A percentile compares a stretch with the other conserved stretches of the same genome.
Conservation (phyloP, 2,888 invertebrate genomes). For the Himalopsyche kuldschensis region DNA sequence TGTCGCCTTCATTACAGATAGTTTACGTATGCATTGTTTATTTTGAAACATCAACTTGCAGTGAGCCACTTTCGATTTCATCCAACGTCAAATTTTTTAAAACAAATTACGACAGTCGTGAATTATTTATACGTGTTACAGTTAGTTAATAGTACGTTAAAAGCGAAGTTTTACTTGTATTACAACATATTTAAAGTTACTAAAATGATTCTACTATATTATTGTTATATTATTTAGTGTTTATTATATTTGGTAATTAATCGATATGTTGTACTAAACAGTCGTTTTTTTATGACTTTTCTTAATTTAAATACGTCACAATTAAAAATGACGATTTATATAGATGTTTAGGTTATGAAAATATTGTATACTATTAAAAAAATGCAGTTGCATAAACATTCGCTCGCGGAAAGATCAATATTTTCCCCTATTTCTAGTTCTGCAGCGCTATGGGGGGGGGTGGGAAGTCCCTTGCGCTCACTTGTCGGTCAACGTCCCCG, state of each 20-base stretch:
- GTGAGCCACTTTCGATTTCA: background rate
- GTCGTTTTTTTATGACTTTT: background rate
- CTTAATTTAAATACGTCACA: background rate
- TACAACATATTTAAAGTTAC: no score
- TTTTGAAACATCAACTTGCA: background rate
- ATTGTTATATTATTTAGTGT: no score
- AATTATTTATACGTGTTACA: no score
- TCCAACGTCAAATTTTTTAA: background rate
- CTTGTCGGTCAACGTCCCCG: background rate
- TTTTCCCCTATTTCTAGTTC: background rate
- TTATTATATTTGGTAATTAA: background rate
- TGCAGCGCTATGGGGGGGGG: background rate
- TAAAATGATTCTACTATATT: no score
- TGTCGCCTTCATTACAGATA: background rate
- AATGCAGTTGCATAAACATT: background rate
- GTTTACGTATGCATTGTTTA: background rate
- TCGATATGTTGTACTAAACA: background rate
- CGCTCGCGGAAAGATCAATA: background rate
- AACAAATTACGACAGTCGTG: no score
- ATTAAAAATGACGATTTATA: background rate
- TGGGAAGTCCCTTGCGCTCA: background rate
- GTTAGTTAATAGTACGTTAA: no score
- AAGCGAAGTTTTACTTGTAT: no score
- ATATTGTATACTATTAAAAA: background rate
- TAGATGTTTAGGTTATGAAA: background rate